phyloP scores from a whole-genome alignment of 2,888 invertebrate species.

The Phortica magna region DNA sequence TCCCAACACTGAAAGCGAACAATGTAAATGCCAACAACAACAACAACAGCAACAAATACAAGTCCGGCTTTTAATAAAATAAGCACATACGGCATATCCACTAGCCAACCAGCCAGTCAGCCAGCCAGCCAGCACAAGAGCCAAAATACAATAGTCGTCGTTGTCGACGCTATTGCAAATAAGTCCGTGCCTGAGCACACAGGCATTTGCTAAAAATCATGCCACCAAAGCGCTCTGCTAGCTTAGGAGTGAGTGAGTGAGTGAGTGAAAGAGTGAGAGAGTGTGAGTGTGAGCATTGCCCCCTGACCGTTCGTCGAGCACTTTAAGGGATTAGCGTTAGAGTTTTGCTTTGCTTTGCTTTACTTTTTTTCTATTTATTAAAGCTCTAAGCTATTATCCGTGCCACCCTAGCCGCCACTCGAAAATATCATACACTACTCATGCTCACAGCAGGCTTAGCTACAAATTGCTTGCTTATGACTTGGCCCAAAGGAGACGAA shows the following conservation, averaged over 20 bases:
- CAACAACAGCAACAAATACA: slow-evolving; percentile 1
- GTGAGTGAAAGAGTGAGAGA: too few relatives aligned
- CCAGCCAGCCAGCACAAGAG: neutral
- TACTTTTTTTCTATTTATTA: neutral
- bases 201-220: neutral
- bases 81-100: slow-evolving; percentile 23
- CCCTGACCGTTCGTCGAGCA: neutral
- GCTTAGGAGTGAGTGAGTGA: too few relatives aligned
- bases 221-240: too few relatives aligned
- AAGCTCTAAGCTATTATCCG: neutral
- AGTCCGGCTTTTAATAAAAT: slow-evolving; percentile 13
- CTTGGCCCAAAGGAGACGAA: slow-evolving; percentile 4
- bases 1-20: neutral
- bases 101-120: neutral
- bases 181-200: neutral
- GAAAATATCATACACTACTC: neutral
- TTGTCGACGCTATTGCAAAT: neutral
- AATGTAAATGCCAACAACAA: neutral
- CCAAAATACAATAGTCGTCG: slow-evolving; percentile 19
- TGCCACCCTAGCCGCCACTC: neutral
- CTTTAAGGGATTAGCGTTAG: slow-evolving; percentile 24
- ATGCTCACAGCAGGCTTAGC: slow-evolving; percentile 16
- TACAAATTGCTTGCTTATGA: slow-evolving; percentile 34
- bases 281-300: neutral
- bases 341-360: neutral